Conservation (phyloP, 2,113 vertebrate species). For the Podocnemis expansa region DNA sequence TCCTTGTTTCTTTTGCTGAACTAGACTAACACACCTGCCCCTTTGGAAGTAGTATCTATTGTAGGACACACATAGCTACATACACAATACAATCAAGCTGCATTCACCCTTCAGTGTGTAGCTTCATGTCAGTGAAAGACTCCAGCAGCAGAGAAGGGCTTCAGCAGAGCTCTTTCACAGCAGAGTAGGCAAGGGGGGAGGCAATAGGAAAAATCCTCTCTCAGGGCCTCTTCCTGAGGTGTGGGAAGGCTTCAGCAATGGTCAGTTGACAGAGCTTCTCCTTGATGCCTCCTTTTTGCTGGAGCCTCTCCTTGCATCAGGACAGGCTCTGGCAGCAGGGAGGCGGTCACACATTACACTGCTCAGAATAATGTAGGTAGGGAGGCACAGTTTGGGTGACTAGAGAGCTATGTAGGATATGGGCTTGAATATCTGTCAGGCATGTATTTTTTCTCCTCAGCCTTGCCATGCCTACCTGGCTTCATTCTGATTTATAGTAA, state of each 20-base stretch:
- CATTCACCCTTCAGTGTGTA: not conserved
- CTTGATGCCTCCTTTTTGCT: no score
- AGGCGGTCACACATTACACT: no score
- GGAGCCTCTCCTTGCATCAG: no score
- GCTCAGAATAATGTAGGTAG: not conserved
- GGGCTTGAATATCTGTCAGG: no score
- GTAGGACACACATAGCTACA: not conserved
- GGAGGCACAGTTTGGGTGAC: not conserved
- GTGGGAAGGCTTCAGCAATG: not conserved
- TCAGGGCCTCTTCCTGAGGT: not conserved
- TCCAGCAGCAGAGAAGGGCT: not conserved
- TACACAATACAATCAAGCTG: not conserved
- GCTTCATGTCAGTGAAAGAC: not conserved
- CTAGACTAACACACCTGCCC: no score
- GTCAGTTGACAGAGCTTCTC: not conserved
- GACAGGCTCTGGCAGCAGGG: no score
- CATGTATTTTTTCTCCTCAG: not conserved
- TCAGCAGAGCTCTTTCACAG: no score
- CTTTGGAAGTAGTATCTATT: no score
- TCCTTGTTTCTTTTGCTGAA: no score
- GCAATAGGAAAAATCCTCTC: not conserved
- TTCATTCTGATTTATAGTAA: not conserved
- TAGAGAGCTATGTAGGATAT: not conserved
- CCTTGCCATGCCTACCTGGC: not conserved
- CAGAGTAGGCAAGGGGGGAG: no score